These are phyloP conservation scores for Erynnis tages DNA, from an alignment of 2,888 invertebrate genomes.

Conservation along the genomic window DNA sequence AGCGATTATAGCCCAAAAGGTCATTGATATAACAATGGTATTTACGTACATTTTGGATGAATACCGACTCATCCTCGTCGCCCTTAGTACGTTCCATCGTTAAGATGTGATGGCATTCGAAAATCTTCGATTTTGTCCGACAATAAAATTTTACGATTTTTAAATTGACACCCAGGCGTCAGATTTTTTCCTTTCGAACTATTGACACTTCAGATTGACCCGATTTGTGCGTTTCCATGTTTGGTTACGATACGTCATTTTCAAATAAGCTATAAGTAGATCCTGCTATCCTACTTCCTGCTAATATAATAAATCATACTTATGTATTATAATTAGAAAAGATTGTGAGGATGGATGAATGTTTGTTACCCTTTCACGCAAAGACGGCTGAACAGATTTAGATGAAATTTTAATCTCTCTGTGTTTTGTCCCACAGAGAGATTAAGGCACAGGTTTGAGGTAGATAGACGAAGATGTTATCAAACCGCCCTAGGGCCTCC, in stretches of 20 bases:
- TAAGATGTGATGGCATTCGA: constrained; percentile 31
- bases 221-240: constrained; percentile 54
- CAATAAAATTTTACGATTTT: constrained; percentile 68
- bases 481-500: too few relatives aligned
- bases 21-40: neutral
- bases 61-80: neutral
- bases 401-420: too few relatives aligned
- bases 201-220: constrained; percentile 64
- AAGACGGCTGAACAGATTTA: too few relatives aligned
- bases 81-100: constrained; percentile 2
- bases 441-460: too few relatives aligned
- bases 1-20: neutral
- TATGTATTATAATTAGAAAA: too few relatives aligned
- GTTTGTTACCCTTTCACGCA: too few relatives aligned
- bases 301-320: too few relatives aligned
- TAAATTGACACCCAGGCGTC: constrained; percentile 56
- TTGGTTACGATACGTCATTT: neutral
- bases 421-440: too few relatives aligned
- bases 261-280: too few relatives aligned
- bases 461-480: too few relatives aligned
- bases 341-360: too few relatives aligned
- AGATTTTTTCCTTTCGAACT: constrained; percentile 62
- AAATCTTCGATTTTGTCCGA: constrained; percentile 36
- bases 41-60: neutral
- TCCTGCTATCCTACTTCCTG: too few relatives aligned